Percentiles rank a stretch among this genome's conserved stretches.
Evolutionary conservation across 2,888 invertebrate species (phyloP).

Genomic region (Idaea dimidiata): DNA sequence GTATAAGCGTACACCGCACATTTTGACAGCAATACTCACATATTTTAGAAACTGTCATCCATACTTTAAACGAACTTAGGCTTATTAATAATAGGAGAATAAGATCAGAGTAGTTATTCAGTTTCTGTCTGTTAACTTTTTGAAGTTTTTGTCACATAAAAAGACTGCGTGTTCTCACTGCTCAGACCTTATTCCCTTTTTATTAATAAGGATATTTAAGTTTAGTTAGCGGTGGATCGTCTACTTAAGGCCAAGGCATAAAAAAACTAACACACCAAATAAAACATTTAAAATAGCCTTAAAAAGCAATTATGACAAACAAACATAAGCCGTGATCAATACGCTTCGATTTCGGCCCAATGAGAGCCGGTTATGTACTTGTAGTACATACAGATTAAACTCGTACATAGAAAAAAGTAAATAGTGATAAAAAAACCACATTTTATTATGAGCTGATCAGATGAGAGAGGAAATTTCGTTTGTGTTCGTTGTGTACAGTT

Average conservation of each 20-base stretch:
- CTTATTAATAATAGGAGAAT: too few relatives aligned
- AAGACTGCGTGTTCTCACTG: too few relatives aligned
- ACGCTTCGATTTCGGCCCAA: constrained; percentile 36
- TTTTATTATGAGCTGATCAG: constrained; percentile 79
- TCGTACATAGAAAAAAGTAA: constrained; percentile 77
- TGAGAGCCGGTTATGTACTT: constrained; percentile 34
- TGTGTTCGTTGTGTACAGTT: constrained; percentile 49
- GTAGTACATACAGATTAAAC: constrained; percentile 51
- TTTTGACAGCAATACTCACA: too few relatives aligned
- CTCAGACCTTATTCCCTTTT: too few relatives aligned
- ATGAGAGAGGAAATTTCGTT: constrained; percentile 51
- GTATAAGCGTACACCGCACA: too few relatives aligned
- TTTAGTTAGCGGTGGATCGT: too few relatives aligned
- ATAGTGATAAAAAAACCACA: constrained; percentile 79
- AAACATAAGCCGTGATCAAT: constrained; percentile 26
- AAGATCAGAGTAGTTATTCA: too few relatives aligned
- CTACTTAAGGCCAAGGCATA: neutral
- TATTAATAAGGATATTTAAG: too few relatives aligned
- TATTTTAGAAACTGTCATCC: too few relatives aligned
- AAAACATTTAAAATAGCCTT: neutral
- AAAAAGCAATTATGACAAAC: constrained; percentile 31
- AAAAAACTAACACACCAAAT: constrained; percentile 12
- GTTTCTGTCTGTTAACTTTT: too few relatives aligned
- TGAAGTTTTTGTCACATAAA: too few relatives aligned
- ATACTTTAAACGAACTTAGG: too few relatives aligned